Conservation (phyloP, 2,797 vertebrate genomes). For the Parauchenoglanis punctatus region DNA sequence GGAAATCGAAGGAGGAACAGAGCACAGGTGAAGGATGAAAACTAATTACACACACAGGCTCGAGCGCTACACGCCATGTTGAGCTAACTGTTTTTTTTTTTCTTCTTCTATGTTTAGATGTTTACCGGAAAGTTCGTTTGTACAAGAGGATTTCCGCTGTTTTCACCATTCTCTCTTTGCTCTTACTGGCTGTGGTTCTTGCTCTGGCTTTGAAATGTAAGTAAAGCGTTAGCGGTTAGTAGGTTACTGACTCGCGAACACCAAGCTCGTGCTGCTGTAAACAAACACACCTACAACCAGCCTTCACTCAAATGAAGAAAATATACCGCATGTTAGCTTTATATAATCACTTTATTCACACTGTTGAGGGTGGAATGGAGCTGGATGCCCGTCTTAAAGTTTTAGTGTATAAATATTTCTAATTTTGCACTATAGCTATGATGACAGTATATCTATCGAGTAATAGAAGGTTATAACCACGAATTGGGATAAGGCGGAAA, state of each 20-base stretch:
- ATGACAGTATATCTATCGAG: background rate
- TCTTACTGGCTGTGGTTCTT: slow-evolving; percentile 64
- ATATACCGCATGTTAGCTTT: too few relatives aligned
- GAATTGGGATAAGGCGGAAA: background rate
- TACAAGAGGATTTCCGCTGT: slow-evolving; percentile 60
- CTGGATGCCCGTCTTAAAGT: background rate
- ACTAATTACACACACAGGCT: background rate
- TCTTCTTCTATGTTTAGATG: slow-evolving; percentile 10
- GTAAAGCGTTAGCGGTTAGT: slow-evolving; percentile 44
- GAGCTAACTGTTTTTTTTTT: background rate
- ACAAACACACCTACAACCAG: background rate
- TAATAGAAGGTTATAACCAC: background rate
- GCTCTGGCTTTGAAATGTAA: slow-evolving; percentile 68
- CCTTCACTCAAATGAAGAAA: background rate
- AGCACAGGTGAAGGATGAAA: slow-evolving; percentile 34
- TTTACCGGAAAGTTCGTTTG: slow-evolving; percentile 37
- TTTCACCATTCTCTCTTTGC: slow-evolving; percentile 63
- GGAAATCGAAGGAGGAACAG: slow-evolving; percentile 18
- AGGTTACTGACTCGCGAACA: background rate
- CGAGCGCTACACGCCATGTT: background rate
- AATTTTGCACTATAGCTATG: background rate
- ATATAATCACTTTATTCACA: background rate
- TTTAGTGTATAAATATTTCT: background rate
- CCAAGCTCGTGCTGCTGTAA: background rate
- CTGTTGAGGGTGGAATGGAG: background rate